Conservation (phyloP, 2,888 invertebrate genomes). For the Phania funesta region DNA sequence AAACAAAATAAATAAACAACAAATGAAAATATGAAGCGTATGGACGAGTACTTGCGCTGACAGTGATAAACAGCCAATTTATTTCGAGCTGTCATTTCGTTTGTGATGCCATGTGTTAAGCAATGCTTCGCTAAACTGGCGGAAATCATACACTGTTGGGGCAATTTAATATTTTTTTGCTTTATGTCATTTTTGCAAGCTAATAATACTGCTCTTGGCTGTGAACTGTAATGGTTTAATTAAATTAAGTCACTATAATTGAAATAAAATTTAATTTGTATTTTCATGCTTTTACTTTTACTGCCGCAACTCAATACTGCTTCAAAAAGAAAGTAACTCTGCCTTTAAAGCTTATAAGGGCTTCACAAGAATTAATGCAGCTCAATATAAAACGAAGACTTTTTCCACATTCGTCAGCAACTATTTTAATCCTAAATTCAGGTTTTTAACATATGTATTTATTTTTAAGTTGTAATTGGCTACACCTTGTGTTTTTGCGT, state of each 20-base stretch:
- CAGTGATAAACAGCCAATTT: constrained; percentile 78
- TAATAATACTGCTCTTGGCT: too few relatives aligned
- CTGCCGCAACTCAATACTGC: too few relatives aligned
- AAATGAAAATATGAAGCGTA: constrained; percentile 8
- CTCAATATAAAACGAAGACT: background rate
- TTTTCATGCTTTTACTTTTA: too few relatives aligned
- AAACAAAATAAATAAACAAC: background rate
- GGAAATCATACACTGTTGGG: constrained; percentile 67
- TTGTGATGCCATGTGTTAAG: constrained; percentile 68
- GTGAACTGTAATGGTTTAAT: too few relatives aligned
- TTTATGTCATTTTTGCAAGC: background rate
- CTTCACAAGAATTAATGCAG: too few relatives aligned
- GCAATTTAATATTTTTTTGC: constrained; percentile 33
- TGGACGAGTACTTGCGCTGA: constrained; percentile 66
- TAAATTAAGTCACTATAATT: too few relatives aligned
- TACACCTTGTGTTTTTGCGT: constrained; percentile 54
- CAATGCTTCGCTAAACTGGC: constrained; percentile 66
- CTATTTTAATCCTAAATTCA: constrained; percentile 26
- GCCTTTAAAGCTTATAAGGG: too few relatives aligned
- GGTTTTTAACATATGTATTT: constrained; percentile 33
- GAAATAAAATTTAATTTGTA: too few relatives aligned
- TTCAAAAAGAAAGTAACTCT: too few relatives aligned
- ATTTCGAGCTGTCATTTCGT: constrained; percentile 72
- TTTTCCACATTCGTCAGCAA: constrained; percentile 17
- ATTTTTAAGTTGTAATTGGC: constrained; percentile 53